Evolutionary conservation across 2,113 vertebrate genomes (phyloP), one percentile per base, ranked within the genome.

Genomic region (Blennius ocellaris): DNA sequence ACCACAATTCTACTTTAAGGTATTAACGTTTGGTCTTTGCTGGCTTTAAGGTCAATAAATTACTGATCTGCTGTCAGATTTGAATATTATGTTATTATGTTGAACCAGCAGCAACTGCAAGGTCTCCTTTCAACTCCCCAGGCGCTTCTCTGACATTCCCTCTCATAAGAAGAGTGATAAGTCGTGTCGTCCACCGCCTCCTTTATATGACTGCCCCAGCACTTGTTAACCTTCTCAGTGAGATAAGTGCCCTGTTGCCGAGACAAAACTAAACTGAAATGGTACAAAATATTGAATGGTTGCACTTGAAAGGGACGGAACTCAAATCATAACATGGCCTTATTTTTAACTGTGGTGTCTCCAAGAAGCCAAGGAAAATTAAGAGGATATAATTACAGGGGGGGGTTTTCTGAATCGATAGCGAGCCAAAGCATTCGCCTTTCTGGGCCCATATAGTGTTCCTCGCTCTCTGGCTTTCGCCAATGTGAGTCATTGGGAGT

Each of bases 401-500:
- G 38, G 80, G 21, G 21, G 21, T 30, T 90, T 82, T 69, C 81
- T n/a, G 85, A 76, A 62, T 21, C 63, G 80, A 84, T 79, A 38
- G 41, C 15, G 79, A 68, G 84, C 39, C 64, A 39, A 44, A 51
- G 40, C 48, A 44, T 0, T 43, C 1, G 8, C 5, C 4, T 14
- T 15, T 16, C 21, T 30, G 21, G 21, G 1, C 3, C 10, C 21
- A 2, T 5, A 52, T 1, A 0, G 0, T 30, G 1, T 64, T 21
- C 43, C 3, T 30, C 21, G 21, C 21, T 47, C 11, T 45, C n/a
- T 6, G 1, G 5, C 21, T 30, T 30, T 30, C 60, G n/a, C 1
- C 0, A 36, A 14, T 36, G 11, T 90, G 80, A 92, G 57, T 90
- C 86, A 90, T 10, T 4, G 80, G 81, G 81, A 79, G 87, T 83